Evolutionary conservation across 2,113 vertebrate genomes (phyloP), one percentile per base, ranked within the genome.

Genomic region (Pomatorhinus ruficollis): DNA sequence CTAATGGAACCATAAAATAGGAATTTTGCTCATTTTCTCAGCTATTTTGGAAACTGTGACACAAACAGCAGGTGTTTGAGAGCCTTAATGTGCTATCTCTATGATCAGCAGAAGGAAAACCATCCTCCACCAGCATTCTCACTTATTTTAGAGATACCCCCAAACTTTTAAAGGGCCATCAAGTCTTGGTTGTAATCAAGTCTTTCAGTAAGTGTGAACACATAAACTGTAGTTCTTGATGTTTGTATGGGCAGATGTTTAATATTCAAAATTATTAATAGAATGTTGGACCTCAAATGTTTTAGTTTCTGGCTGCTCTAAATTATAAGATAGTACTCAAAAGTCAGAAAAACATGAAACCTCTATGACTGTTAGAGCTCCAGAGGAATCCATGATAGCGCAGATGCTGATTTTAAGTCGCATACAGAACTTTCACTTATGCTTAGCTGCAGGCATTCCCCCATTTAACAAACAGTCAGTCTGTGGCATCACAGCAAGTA

Each of bases 41-140:
- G 18, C 15, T 89, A 21, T 93, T 95, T 93, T 92, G 65, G 93
- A 83, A 87, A 93, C 64, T 47, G 25, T 72, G 50, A 59, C 35
- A 76, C 15, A 93, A 94, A 80, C 30, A 89, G 25, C 65, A 93
- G 61, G 47, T 83, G 72, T 78, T 95, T 60, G 61, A 94, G 90
- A 94, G 39, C 18, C 76, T 81, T 92, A 91, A 40, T 54, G 4
- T 74, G 53, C 47, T 93, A 9, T 64, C 66, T 77, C 52, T 50
- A 30, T 65, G 47, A 84, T 72, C 27, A 64, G 14, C 44, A 93
- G 37, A 33, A 80, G n/a, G 63, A 69, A 92, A 78, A 90, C 25
- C 49, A 45, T 11, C 15, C 16, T 81, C 12, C 6, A 60, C 14
- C 21, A 56, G 4, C 14, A 78, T 70, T 30, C 16, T 79, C 30